Conservation (phyloP, 2,888 invertebrate species). For the Amiota communis region DNA sequence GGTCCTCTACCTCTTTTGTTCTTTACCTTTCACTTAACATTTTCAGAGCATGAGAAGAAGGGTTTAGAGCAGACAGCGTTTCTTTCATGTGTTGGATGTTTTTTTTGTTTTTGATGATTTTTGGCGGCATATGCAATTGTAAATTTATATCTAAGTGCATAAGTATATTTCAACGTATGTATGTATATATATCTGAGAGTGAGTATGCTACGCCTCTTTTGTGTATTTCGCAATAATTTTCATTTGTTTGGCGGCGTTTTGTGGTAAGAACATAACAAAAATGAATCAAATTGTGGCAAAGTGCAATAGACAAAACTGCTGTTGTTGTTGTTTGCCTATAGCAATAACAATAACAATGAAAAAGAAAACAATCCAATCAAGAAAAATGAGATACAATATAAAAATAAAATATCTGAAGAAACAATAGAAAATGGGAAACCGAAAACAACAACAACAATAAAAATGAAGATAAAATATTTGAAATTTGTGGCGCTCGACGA, state of each 20-base stretch:
- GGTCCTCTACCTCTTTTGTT: no score
- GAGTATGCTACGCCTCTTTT: constrained; percentile 21
- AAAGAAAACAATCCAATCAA: constrained; percentile 51
- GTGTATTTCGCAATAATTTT: constrained; percentile 32
- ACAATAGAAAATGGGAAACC: constrained; percentile 43
- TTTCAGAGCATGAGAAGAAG: no score
- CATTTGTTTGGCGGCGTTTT: constrained; percentile 43
- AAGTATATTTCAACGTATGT: constrained; percentile 6
- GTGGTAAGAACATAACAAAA: constrained; percentile 38
- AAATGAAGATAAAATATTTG: constrained; percentile 38
- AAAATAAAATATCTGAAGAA: constrained; percentile 22
- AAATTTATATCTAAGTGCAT: background rate
- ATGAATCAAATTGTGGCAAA: constrained; percentile 28
- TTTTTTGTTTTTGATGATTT: constrained; percentile 3
- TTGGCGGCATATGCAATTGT: constrained; percentile 39
- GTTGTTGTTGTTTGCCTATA: no score
- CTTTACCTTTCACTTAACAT: no score
- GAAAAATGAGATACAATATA: constrained; percentile 40
- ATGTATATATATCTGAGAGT: constrained; percentile 27
- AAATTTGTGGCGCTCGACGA: background rate
- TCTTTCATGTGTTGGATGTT: no score
- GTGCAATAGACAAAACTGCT: constrained; percentile 43
- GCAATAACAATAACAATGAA: constrained; percentile 55
- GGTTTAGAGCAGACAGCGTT: no score
- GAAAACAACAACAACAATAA: constrained; percentile 52